Percentiles rank a stretch among this genome's conserved stretches.
phyloP scores from a whole-genome alignment of 2,888 invertebrate species.

The Busseola fusca region DNA sequence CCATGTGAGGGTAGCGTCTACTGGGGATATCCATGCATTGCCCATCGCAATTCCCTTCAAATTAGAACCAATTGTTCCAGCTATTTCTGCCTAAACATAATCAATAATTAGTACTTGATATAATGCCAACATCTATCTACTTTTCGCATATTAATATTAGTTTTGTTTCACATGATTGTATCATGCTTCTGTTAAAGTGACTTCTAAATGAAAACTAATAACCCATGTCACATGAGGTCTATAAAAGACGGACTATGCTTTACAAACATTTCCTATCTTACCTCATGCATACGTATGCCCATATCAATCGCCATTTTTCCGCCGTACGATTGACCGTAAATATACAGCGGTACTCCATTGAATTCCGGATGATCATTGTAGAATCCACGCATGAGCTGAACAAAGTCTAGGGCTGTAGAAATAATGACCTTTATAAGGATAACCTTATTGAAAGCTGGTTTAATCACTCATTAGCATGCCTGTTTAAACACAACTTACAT shows the following conservation, averaged over 20 bases:
- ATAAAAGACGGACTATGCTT: neutral
- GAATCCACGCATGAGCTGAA: constrained; percentile 92
- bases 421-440: constrained; percentile 53
- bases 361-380: constrained; percentile 91
- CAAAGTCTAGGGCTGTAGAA: constrained; percentile 91
- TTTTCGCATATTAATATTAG: constrained; percentile 4
- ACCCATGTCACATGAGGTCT: constrained; percentile 3
- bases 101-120: constrained; percentile 2
- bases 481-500: constrained; percentile 67
- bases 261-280: constrained; percentile 64
- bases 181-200: constrained; percentile 13
- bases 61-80: constrained; percentile 90
- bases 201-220: constrained; percentile 3
- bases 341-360: constrained; percentile 92
- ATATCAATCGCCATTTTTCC: constrained; percentile 98
- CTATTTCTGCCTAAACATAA: constrained; percentile 89
- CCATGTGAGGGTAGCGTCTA: constrained; percentile 95
- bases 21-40: constrained; percentile 96
- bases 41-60: constrained; percentile 94
- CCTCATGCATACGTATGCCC: constrained; percentile 89
- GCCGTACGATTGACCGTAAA: constrained; percentile 97
- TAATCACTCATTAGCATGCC: neutral
- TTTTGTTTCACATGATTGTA: constrained; percentile 25
- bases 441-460: neutral
- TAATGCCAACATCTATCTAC: neutral